A percentile compares a stretch with the other conserved stretches of the same genome.
Conservation (phyloP, 2,113 vertebrate genomes). For the Crotalus horridus region DNA sequence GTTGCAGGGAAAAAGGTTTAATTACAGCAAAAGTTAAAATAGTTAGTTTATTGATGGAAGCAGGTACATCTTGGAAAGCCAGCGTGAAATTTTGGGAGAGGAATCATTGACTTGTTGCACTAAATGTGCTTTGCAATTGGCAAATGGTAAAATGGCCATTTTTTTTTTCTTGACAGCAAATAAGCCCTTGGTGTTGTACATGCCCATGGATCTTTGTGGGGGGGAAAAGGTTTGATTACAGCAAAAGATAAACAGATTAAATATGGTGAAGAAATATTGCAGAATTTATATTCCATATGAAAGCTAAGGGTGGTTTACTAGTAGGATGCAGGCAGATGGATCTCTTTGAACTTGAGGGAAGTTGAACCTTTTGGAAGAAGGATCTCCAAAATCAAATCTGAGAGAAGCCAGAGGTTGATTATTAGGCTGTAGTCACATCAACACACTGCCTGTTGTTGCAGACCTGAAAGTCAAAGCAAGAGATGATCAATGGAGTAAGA, state of each 20-base stretch:
- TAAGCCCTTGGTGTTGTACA: background rate
- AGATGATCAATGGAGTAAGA: no score
- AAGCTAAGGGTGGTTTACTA: background rate
- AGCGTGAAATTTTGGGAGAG: background rate
- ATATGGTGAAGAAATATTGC: background rate
- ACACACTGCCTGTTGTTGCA: slow-evolving; percentile 75
- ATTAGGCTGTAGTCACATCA: slow-evolving; percentile 68
- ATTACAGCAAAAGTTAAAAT: background rate
- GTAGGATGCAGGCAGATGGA: background rate
- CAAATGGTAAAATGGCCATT: background rate
- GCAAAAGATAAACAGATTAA: background rate
- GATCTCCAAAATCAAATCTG: background rate
- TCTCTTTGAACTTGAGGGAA: background rate
- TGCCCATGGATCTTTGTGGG: background rate
- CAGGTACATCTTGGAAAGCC: background rate
- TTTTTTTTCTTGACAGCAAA: background rate
- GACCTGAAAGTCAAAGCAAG: no score
- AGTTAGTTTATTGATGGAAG: background rate
- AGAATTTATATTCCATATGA: background rate
- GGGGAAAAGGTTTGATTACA: background rate
- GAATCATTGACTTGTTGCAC: background rate
- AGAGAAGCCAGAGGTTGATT: slow-evolving; percentile 39
- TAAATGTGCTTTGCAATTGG: background rate
- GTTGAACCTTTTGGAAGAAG: background rate
- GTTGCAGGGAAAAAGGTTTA: no score